Evolutionary conservation across 2,113 vertebrate genomes (phyloP).

Genomic region (Vulpes vulpes): DNA sequence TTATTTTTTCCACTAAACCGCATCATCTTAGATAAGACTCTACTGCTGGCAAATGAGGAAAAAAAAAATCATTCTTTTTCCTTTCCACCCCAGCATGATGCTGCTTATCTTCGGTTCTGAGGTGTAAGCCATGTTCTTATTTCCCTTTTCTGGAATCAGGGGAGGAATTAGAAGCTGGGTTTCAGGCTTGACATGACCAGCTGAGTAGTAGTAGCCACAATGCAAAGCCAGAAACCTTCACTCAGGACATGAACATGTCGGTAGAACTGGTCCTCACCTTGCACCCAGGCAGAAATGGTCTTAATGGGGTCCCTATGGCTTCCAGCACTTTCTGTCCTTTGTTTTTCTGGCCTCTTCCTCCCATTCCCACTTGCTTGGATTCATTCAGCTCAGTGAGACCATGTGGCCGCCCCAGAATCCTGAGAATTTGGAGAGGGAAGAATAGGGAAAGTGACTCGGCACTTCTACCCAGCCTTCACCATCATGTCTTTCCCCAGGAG

Average conservation of each 20-base stretch:
- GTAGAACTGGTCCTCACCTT: neutral
- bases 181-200: neutral
- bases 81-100: neutral
- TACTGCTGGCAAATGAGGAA: neutral
- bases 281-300: neutral
- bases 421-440: neutral
- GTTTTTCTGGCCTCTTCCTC: constrained; percentile 4
- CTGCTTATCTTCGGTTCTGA: neutral
- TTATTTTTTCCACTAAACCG: neutral
- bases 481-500: fast-evolving
- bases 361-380: neutral
- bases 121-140: neutral
- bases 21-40: neutral
- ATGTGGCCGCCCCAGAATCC: neutral
- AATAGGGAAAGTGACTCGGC: neutral
- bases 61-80: neutral
- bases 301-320: neutral
- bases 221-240: neutral
- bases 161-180: neutral
- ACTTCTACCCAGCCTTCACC: neutral
- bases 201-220: neutral
- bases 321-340: neutral
- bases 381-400: neutral
- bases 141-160: constrained; percentile 4
- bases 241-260: fast-evolving